Conservation (phyloP, 2,888 invertebrate species). For the Lobophora halterata region DNA sequence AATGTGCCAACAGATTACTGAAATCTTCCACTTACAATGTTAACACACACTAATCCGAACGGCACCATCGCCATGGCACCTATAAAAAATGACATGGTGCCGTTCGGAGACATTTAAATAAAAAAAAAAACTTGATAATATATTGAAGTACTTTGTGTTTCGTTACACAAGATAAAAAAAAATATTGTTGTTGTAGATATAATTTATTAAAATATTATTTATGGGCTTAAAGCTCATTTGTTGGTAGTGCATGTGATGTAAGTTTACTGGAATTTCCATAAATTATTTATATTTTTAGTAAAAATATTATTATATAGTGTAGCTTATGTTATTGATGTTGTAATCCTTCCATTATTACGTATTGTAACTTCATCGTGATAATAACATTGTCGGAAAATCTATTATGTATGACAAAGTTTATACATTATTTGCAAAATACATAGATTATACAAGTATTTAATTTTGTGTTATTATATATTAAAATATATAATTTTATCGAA, state of each 20-base stretch:
- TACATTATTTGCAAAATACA: conserved; percentile 16
- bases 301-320: conserved; percentile 30
- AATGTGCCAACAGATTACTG: not conserved
- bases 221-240: conserved; percentile 44
- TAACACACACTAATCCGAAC: no score
- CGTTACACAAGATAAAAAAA: no score
- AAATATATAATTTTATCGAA: conserved; percentile 33
- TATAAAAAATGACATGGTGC: no score
- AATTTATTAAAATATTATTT: conserved; percentile 32
- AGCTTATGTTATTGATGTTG: conserved; percentile 42
- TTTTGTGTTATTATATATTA: conserved; percentile 6
- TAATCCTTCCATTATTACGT: conserved; percentile 38
- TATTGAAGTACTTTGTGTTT: no score
- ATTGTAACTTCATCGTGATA: no score
- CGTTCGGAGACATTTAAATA: no score
- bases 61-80: no score
- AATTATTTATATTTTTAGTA: conserved; percentile 43
- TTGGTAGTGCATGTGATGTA: conserved; percentile 37
- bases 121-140: no score
- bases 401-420: no score
- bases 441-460: no score
- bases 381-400: conserved; percentile 1
- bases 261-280: conserved; percentile 33
- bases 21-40: no score
- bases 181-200: no score